A percentile compares a stretch with the other conserved stretches of the same genome.
phyloP scores from a whole-genome alignment of 2,113 vertebrate genomes.

The Thamnophis sirtalis region DNA sequence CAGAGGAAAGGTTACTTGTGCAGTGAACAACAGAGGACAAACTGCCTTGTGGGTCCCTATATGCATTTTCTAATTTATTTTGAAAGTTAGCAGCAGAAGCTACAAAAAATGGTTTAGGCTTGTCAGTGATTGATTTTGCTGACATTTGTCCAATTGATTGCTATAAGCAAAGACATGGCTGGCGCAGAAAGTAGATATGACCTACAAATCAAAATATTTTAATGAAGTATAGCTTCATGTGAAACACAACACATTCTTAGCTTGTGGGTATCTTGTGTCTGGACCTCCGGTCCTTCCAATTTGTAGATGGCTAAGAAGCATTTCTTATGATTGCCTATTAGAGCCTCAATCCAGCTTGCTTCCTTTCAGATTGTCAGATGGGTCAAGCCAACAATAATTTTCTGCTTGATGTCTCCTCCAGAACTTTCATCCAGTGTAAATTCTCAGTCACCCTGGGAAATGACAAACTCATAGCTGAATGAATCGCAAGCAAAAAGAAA shows the following conservation, averaged over 20 bases:
- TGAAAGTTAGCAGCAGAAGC: not conserved
- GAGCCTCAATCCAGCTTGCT: not conserved
- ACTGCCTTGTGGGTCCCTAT: not conserved
- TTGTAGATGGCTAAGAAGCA: not conserved
- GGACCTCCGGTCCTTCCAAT: not conserved
- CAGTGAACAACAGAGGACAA: not conserved
- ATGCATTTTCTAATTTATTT: not conserved
- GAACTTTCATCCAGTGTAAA: not conserved
- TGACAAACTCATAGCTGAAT: not conserved
- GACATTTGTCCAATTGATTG: not conserved
- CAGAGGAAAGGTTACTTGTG: not conserved
- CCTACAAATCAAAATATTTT: not conserved
- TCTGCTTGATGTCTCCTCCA: not conserved
- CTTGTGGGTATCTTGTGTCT: not conserved
- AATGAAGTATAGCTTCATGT: not conserved
- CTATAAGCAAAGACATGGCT: constrained; percentile 1
- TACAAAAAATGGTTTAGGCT: not conserved
- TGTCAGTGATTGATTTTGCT: constrained; percentile 3
- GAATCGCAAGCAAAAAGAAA: not conserved
- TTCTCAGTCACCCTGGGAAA: not conserved
- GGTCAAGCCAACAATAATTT: not conserved
- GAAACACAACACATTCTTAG: not conserved
- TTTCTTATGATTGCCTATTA: not conserved
- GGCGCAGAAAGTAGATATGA: not conserved
- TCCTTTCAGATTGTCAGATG: not conserved